Base-by-base conservation (phyloP, 2,888 invertebrate species). In the Apamea sordens region DNA sequence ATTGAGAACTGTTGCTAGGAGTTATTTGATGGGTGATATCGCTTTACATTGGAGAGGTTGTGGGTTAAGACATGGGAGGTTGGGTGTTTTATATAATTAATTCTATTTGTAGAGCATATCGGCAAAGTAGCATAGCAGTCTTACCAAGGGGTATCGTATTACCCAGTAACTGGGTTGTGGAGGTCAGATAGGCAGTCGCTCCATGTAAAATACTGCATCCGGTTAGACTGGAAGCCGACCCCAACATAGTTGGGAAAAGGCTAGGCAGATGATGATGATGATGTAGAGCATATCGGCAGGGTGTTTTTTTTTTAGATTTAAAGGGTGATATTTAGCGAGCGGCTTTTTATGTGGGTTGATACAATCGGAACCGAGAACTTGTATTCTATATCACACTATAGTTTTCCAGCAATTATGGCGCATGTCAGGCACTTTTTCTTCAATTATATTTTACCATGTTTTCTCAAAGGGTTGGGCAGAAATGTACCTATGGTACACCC, bases 1-100 rank as follows among this genome's bases (percentile, higher is more conserved):
- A 92, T 91, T 90, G 90, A 90, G 88, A 87, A 79, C 82, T 78
- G 89, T 89, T 89, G 86, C 85, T 90, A 87, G 86, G 81, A 90
- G 88, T 89, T 92, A 92, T 92, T 90, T 88, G 88, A 83, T 82
- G 86, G 65, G 78, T 64, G 65, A 64, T 91, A 90, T 90, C 89
- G 78, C 61, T 82, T 91, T 90, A 88, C 90, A 75, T 79, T 21
- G n/a, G 44, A 44, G 32, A 13, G 56, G n/a, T 0, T 18, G 21
- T 67, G 72, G 59, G 13, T 4, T 67, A 84, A 84, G 84, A 74
- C 71, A 21, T 5, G 59, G 24, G 18, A 15, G n/a, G n/a, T 11
- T 47, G 47, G 3, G 10, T n/a, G 5, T 56, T 53, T 56, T 47
- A n/a, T 53, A n/a, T n/a, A n/a, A n/a, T 15, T 44, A 0, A 10